Evolutionary conservation across 2,888 invertebrate genomes (phyloP), one percentile per base, ranked within the genome.

Genomic region (Brenthis daphne): DNA sequence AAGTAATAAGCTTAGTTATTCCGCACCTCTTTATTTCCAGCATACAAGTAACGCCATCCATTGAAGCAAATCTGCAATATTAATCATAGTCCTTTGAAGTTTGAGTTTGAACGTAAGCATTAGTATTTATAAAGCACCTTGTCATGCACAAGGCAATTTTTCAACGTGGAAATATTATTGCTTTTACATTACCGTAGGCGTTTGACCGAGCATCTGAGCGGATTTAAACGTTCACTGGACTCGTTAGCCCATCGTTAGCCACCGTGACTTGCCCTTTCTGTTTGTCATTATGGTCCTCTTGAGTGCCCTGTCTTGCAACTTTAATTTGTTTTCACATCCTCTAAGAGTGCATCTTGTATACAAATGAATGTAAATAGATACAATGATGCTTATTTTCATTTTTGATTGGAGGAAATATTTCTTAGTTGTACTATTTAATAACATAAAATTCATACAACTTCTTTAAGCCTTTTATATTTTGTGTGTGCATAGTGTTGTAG

Each of bases 321-420:
- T 85, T 90, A 90, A 90, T 89, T 85, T 89, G 89, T 89, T 90
- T 89, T 88, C 85, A 87, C 87, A 88, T 88, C 85, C 86, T 85
- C 75, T 69, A 63, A 71, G 75, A 69, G 72, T 73, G 73, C 73
- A 71, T 75, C 69, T 71, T 69, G 60, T 74, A 33, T 71, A 69
- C 55, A 67, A 65, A 53, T 56, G 67, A 68, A 72, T 63, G 54
- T 51, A 63, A 63, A 63, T 63, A 63, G 51, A 63, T 61, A 37
- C 57, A 51, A 48, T 48, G 47, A 64, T 55, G 61, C 58, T 54
- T 63, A 20, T 43, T 61, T 56, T 51, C 37, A 43, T 20, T 57
- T 50, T 56, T 65, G 60, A 60, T 54, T 67, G 37, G 37, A 43
- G 37, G 37, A 43, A 43, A 43, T 54, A 47, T 66, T 47, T 67